Conservation (phyloP, 92 coral and sea anemone species). For the Paramuricea clavata region DNA sequence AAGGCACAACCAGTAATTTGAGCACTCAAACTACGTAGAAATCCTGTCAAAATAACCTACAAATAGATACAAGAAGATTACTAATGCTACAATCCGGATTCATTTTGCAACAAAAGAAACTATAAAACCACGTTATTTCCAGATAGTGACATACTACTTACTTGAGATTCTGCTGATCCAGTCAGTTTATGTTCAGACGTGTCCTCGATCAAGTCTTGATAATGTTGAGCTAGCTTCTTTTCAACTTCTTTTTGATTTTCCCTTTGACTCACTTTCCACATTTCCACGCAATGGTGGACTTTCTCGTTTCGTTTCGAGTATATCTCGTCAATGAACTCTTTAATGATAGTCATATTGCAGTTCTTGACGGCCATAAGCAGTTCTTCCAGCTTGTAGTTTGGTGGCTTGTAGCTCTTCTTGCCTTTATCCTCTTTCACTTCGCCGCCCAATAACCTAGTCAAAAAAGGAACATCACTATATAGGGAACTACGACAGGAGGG, state of each 20-base stretch:
- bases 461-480: not conserved
- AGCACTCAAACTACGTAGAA: conserved; percentile 43
- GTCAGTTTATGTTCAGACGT: conserved; percentile 47
- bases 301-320: conserved; percentile 35
- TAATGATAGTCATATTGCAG: conserved; percentile 43
- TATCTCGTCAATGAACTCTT: conserved; percentile 43
- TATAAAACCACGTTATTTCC: not conserved
- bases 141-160: not conserved
- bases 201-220: conserved; percentile 39
- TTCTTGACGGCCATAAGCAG: conserved; percentile 35
- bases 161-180: conserved; percentile 47
- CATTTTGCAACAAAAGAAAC: too few relatives aligned
- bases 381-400: conserved; percentile 41
- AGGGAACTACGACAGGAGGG: too few relatives aligned
- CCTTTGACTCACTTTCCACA: conserved; percentile 26
- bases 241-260: conserved; percentile 41
- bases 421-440: conserved; percentile 41
- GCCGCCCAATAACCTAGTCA: conserved; percentile 28
- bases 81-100: too few relatives aligned
- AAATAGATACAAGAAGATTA: not conserved
- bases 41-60: conserved; percentile 33
- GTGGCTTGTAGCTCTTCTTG: conserved; percentile 17
- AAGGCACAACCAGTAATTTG: conserved; percentile 44
- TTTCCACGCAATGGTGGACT: conserved; percentile 40
- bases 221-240: conserved; percentile 37